Conservation (phyloP, 2,888 invertebrate species). For the Caenorhabditis sp. region DNA sequence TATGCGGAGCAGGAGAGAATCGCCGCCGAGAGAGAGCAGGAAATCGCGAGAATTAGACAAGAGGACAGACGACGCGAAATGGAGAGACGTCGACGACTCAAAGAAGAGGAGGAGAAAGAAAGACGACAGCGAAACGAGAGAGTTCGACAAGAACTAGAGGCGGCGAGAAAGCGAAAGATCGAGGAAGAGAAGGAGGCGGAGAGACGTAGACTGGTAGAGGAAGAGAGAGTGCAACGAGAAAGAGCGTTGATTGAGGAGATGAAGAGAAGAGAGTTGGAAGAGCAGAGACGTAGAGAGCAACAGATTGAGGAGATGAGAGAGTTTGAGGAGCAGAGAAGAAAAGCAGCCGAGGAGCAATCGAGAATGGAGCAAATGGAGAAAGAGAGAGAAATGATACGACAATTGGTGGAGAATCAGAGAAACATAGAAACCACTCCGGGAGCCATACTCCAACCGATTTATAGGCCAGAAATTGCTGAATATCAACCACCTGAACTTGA, state of each 20-base stretch:
- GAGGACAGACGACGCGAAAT: conserved; percentile 32
- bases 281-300: conserved; percentile 16
- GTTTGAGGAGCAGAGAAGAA: conserved; percentile 16
- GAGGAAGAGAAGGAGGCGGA: conserved; percentile 26
- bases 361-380: conserved; percentile 22
- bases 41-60: conserved; percentile 29
- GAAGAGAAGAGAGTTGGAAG: conserved; percentile 15
- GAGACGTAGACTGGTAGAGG: conserved; percentile 19
- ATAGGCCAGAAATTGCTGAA: conserved; percentile 23
- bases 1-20: conserved; percentile 35
- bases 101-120: conserved; percentile 23
- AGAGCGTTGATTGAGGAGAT: conserved; percentile 17
- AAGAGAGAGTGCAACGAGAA: conserved; percentile 26
- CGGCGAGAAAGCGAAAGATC: conserved; percentile 22
- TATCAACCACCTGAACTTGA: conserved; percentile 35
- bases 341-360: conserved; percentile 15
- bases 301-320: conserved; percentile 18
- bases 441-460: conserved; percentile 25
- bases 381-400: conserved; percentile 28
- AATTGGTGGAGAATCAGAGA: conserved; percentile 16
- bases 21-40: conserved; percentile 36
- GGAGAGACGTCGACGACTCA: conserved; percentile 18
- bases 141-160: conserved; percentile 17
- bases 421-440: conserved; percentile 8
- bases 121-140: conserved; percentile 14